These are phyloP conservation scores for Nemotelus pantherinus DNA, from an alignment of 2,888 invertebrate species.

Conservation along the genomic window DNA sequence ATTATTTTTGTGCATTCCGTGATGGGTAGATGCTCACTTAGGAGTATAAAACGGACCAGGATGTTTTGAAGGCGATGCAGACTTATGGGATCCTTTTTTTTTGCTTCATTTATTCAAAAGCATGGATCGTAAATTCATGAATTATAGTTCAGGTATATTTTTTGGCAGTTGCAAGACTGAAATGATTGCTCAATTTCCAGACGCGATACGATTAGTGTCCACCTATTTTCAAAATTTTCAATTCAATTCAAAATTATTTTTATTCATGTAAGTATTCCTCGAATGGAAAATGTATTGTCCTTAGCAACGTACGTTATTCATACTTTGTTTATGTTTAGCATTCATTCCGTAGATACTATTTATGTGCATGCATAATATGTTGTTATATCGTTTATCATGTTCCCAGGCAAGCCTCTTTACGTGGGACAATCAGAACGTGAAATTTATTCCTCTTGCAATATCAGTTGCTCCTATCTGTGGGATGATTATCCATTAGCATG, in stretches of 20 bases:
- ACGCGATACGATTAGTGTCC: too few relatives aligned
- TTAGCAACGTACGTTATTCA: not conserved
- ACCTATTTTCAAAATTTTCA: not conserved
- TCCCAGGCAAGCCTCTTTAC: not conserved
- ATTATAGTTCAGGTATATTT: too few relatives aligned
- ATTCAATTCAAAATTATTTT: conserved; percentile 4
- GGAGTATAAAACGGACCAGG: too few relatives aligned
- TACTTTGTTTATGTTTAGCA: not conserved
- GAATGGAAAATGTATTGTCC: not conserved
- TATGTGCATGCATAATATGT: conserved; percentile 9
- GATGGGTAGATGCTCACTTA: not conserved
- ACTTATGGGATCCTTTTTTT: too few relatives aligned
- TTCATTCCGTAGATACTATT: not conserved
- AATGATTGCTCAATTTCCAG: too few relatives aligned
- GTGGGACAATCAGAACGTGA: conserved; percentile 7
- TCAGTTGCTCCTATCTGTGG: not conserved
- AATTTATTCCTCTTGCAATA: conserved; percentile 29
- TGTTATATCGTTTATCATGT: not conserved
- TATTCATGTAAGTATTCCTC: not conserved
- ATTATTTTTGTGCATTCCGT: not conserved
- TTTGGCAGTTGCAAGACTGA: too few relatives aligned
- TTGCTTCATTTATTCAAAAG: too few relatives aligned
- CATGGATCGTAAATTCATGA: too few relatives aligned
- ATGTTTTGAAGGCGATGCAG: too few relatives aligned
- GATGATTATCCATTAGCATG: not conserved